Base-by-base conservation (phyloP, 2,888 invertebrate genomes). In the Isotomurus palustris region DNA sequence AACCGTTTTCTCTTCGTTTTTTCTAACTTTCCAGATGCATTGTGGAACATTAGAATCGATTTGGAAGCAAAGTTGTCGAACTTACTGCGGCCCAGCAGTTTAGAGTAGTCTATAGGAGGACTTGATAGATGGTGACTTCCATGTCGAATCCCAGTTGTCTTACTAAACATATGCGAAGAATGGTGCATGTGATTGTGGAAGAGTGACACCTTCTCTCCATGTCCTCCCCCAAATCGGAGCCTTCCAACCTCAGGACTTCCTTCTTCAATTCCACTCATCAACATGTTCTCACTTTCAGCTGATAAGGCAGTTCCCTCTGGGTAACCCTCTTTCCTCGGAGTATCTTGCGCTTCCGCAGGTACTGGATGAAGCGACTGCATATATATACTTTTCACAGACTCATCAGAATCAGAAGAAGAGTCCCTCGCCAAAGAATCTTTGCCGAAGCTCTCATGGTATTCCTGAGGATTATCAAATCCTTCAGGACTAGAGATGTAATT, bases 171-270 rank as follows among this genome's bases (percentile, higher is more conserved):
- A 14, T 22, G 6, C 6, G n/a, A 35, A 19, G 49, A 49, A 3
- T 49, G 49, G 35, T 35, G 22, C 32, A 49, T 49, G 3, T n/a
- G n/a, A n/a, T n/a, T n/a, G n/a, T n/a, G n/a, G n/a, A n/a, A n/a
- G n/a, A n/a, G n/a, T n/a, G 47, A 6, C 4, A n/a, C 5, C 32
- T 49, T 49, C 12, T 49, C 49, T 8, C 12, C 10, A 47, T 54
- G n/a, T 17, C 44, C 32, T 55, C n/a, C n/a, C n/a, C n/a, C n/a
- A n/a, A n/a, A n/a, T n/a, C n/a, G 54, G 25, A 50, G 40, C 49
- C 63, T 21, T 14, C 54, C 59, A n/a, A 57, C 27, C 41, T 63
- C 63, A n/a, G 63, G 63, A 45, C 59, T 49, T n/a, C n/a, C n/a
- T n/a, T n/a, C n/a, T n/a, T n/a, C 35, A 32, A 8, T 32, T 32